phyloP scores from a whole-genome alignment of 2,888 invertebrate species.

The Ophion obscuratus region DNA sequence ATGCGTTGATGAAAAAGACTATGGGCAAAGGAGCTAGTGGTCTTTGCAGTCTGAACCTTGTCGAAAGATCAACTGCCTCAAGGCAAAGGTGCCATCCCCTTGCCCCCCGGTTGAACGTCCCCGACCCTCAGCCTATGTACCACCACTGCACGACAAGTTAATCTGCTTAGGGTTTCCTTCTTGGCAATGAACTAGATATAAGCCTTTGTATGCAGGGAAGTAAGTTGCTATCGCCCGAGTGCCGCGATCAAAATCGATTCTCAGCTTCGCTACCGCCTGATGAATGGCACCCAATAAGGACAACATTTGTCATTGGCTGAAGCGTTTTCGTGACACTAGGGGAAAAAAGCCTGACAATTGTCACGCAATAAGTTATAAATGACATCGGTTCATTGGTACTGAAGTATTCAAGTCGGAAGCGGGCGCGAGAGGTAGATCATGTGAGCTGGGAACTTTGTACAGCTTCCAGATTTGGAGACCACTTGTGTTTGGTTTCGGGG shows the following conservation, averaged over 20 bases:
- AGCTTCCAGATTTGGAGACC: neutral
- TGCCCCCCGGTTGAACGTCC: constrained; percentile 62
- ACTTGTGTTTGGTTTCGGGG: neutral
- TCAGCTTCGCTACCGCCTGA: neutral
- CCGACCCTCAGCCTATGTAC: constrained; percentile 76
- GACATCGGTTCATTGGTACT: neutral
- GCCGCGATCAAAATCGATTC: constrained; percentile 45
- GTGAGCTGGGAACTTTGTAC: neutral
- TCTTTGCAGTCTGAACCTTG: constrained; percentile 46
- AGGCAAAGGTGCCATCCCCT: constrained; percentile 57
- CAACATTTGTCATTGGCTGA: neutral
- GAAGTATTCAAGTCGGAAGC: neutral
- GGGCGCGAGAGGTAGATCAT: neutral
- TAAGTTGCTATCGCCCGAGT: constrained; percentile 73
- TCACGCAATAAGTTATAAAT: neutral
- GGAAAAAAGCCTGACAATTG: neutral
- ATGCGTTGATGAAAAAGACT: neutral
- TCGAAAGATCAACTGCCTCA: constrained; percentile 57
- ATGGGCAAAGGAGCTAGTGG: neutral
- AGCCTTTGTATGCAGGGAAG: constrained; percentile 78
- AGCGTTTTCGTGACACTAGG: neutral
- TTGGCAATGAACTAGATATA: constrained; percentile 81
- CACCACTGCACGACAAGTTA: constrained; percentile 74
- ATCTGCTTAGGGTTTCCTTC: constrained; percentile 83
- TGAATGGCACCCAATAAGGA: constrained; percentile 1